Conservation (phyloP, 2,113 vertebrate genomes). For the Mesembrinibis cayennensis region DNA sequence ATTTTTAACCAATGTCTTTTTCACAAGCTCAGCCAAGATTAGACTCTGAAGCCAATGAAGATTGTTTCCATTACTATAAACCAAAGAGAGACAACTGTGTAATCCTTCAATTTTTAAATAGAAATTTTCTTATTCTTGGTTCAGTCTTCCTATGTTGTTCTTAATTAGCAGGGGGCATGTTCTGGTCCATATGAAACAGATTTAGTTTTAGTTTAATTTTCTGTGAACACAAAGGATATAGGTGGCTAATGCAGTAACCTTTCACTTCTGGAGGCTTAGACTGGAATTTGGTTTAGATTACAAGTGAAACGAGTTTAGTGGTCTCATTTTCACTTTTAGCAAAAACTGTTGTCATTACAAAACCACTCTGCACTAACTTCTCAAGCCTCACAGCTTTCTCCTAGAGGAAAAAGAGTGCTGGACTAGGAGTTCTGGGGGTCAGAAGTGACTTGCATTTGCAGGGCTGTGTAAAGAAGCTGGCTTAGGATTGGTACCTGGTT, state of each 20-base stretch:
- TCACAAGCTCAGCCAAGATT: slow-evolving; percentile 28
- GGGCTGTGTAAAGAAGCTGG: neutral
- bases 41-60: slow-evolving; percentile 1
- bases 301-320: slow-evolving; percentile 3
- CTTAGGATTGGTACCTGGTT: neutral
- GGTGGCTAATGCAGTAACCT: neutral
- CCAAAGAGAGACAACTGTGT: slow-evolving; percentile 40
- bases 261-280: slow-evolving; percentile 29
- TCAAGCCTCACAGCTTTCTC: neutral
- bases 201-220: slow-evolving; percentile 38
- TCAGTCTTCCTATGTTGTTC: slow-evolving; percentile 16
- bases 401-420: neutral
- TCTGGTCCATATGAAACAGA: slow-evolving; percentile 24
- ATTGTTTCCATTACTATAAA: slow-evolving; percentile 29
- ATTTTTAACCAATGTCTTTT: slow-evolving; percentile 21
- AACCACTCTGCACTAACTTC: neutral
- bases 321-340: slow-evolving; percentile 1
- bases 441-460: neutral
- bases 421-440: neutral
- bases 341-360: slow-evolving; percentile 1
- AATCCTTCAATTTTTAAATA: slow-evolving; percentile 55
- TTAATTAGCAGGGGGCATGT: slow-evolving; percentile 29
- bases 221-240: neutral
- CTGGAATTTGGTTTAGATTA: slow-evolving; percentile 28
- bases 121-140: slow-evolving; percentile 38